Percentiles rank a stretch among this genome's conserved stretches.
Conservation (phyloP, 2,797 vertebrate genomes). For the Myotis findleyi region DNA sequence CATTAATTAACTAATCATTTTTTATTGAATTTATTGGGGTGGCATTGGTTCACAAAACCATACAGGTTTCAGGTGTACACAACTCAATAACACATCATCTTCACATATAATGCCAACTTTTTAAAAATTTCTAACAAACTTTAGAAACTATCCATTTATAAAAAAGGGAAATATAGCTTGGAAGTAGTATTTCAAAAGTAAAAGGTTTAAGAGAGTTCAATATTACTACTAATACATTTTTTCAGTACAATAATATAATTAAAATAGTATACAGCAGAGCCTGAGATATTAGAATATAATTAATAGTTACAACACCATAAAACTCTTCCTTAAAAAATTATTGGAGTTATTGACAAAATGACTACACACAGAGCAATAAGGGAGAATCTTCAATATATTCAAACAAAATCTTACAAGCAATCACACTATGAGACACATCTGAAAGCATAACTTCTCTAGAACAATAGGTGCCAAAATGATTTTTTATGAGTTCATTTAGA, state of each 20-base stretch:
- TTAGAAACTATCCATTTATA: not conserved
- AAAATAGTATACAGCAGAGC: not conserved
- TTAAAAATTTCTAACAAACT: not conserved
- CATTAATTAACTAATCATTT: not conserved
- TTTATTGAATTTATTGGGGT: not conserved
- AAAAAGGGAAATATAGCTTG: not conserved
- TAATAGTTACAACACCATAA: not conserved
- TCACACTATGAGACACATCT: not conserved
- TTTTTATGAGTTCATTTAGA: not conserved
- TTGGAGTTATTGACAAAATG: conserved; percentile 30
- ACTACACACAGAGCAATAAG: not conserved
- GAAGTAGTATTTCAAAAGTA: conserved; percentile 8
- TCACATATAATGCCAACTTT: not conserved
- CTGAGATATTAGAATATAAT: not conserved
- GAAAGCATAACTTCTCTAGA: not conserved
- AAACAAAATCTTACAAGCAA: conserved; percentile 11
- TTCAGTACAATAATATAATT: not conserved
- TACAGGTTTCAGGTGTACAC: not conserved
- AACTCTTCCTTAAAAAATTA: not conserved
- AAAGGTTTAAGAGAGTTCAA: conserved; percentile 29
- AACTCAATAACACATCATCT: not conserved
- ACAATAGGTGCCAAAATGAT: not conserved
- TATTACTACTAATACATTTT: not conserved
- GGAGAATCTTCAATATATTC: not conserved
- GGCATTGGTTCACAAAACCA: not conserved